phyloP scores from a whole-genome alignment of 37 sponge, comb jelly and placozoan genomes.

The Mnemiopsis leidyi region DNA sequence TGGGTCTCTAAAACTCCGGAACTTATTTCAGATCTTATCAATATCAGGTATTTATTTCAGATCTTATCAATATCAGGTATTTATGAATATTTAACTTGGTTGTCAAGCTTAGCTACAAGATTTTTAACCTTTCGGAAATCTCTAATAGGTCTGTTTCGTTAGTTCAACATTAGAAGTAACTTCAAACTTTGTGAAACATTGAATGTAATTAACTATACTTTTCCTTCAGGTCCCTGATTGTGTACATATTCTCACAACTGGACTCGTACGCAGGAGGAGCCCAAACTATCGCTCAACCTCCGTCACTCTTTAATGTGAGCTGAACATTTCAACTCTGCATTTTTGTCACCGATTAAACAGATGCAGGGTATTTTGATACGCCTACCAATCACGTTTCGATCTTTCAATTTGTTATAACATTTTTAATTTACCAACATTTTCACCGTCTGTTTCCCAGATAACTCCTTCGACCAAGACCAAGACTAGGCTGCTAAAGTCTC shows the following conservation, averaged over 20 bases:
- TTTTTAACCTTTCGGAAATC: too few relatives aligned
- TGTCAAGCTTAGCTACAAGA: too few relatives aligned
- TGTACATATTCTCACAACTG: not conserved
- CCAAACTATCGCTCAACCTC: constrained; percentile 41
- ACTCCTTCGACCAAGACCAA: constrained; percentile 4
- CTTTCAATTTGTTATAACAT: not conserved
- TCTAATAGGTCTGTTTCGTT: too few relatives aligned
- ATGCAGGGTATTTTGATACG: too few relatives aligned
- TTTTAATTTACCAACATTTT: not conserved
- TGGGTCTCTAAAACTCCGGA: not conserved
- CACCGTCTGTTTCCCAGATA: constrained; percentile 15
- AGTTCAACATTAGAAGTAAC: too few relatives aligned
- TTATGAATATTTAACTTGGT: too few relatives aligned
- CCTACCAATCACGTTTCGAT: too few relatives aligned
- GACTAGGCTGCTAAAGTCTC: constrained; percentile 71
- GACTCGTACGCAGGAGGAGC: not conserved
- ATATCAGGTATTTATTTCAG: not conserved
- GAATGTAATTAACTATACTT: too few relatives aligned
- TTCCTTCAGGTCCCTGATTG: not conserved
- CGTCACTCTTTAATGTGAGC: not conserved
- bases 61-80: not conserved
- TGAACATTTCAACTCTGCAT: too few relatives aligned
- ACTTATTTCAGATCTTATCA: not conserved
- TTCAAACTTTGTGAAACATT: too few relatives aligned
- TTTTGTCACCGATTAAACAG: too few relatives aligned